Evolutionary conservation across 2,888 invertebrate species (phyloP), one percentile per base, ranked within the genome.

Genomic region (Zaprionus obscuricornis): DNA sequence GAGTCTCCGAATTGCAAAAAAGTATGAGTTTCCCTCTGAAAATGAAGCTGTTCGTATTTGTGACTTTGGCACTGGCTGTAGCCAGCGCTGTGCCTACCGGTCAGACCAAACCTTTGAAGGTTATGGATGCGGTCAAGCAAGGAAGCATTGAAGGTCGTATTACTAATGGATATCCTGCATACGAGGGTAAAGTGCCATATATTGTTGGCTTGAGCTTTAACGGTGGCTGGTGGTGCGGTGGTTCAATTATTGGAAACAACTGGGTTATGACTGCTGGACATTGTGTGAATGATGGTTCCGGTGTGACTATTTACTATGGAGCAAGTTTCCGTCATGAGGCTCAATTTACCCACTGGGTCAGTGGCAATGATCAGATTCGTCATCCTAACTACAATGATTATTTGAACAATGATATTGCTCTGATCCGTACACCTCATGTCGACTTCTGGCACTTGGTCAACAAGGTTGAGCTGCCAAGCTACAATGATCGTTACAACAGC

Each of bases 201-300:
- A 84, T 82, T 37, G 86, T 87, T 2, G 88, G 85, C 1, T 64
- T 85, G 5, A 76, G 84, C 10, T 63, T 87, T 33, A 68, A 78
- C 22, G 65, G 54, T n/a, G 74, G 74, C 47, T 68, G 67, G 62
- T 74, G 78, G 78, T 86, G 85, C 47, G 86, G 86, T 56, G 86
- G 84, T 18, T 70, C 78, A 22, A 69, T 86, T 52, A 73, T 82
- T 29, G 60, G 54, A 1, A 8, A 64, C 29, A 54, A 43, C 11
- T 85, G 69, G 65, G 49, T 86, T 0, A 43, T 86, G 6, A 86
- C 85, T 10, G 86, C 86, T 14, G 85, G 73, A 34, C 79, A 79
- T 49, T 79, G 81, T 52, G 56, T 68, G 8, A 55, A 50, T 24
- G 49, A 50, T 13, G 5, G 42, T 40, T 51, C 78, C 27, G 55